phyloP scores from a whole-genome alignment of 2,797 vertebrate genomes.

The Trachurus trachurus region DNA sequence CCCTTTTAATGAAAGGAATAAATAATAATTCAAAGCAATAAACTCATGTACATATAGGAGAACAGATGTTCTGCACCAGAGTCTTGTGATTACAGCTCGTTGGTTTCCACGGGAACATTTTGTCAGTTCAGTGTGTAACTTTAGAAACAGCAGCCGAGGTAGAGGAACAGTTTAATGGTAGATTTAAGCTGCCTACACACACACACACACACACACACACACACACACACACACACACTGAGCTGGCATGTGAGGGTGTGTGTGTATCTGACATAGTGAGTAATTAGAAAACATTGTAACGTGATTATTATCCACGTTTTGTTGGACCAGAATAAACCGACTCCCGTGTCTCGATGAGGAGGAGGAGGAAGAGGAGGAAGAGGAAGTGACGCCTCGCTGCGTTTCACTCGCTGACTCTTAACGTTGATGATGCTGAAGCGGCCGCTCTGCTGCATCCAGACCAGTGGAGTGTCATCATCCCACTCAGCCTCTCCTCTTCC shows the following conservation, averaged over 20 bases:
- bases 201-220: conserved; percentile 10
- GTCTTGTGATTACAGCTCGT: neutral
- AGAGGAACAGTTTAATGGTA: conserved; percentile 28
- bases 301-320: conserved; percentile 25
- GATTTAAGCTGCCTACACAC: conserved; percentile 17
- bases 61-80: neutral
- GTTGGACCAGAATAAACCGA: conserved; percentile 30
- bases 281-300: conserved; percentile 20
- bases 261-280: neutral
- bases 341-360: neutral
- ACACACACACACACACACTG: neutral
- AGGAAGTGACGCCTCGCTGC: conserved; percentile 33
- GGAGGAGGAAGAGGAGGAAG: conserved; percentile 10
- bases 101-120: neutral
- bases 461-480: conserved; percentile 42
- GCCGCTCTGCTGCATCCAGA: conserved; percentile 34
- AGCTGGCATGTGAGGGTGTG: no score
- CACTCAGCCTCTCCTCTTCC: conserved; percentile 51
- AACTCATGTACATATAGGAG: no score
- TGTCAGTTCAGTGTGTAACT: neutral
- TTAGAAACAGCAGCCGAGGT: neutral
- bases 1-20: no score
- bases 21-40: no score
- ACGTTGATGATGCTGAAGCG: conserved; percentile 23
- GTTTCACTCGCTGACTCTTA: conserved; percentile 29